A percentile compares a stretch with the other conserved stretches of the same genome.
These are phyloP conservation scores for Lamellibrachia luymesi DNA, from an alignment of 1,140 invertebrate species.

Conservation along the genomic window DNA sequence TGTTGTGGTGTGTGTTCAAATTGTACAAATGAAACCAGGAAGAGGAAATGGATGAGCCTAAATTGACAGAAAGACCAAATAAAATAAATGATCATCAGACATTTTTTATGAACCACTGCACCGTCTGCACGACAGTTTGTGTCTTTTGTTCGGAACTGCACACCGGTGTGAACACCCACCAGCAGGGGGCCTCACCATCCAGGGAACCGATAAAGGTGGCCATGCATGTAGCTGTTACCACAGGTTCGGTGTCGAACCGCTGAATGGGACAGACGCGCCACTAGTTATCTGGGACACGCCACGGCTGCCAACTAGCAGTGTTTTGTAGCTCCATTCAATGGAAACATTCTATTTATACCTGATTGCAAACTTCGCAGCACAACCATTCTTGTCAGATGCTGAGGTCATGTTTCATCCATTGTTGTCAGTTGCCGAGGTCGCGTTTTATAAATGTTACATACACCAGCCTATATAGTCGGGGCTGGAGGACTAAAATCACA, in stretches of 20 bases:
- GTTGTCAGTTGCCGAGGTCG: not conserved
- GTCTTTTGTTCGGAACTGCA: not conserved
- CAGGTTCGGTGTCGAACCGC: not conserved
- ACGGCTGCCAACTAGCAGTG: not conserved
- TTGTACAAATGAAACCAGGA: not conserved
- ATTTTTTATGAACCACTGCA: not conserved
- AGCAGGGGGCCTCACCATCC: not conserved
- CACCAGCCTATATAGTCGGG: not conserved
- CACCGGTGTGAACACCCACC: not conserved
- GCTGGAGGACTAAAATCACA: not conserved
- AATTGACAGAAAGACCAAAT: not conserved
- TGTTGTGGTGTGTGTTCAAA: not conserved
- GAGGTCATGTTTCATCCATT: too few relatives aligned
- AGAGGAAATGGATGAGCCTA: not conserved
- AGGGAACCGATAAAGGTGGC: not conserved
- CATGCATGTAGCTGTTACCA: not conserved
- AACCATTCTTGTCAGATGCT: not conserved
- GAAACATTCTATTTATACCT: not conserved
- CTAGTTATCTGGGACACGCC: not conserved
- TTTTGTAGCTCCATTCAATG: not conserved
- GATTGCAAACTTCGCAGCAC: not conserved
- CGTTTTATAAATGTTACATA: not conserved
- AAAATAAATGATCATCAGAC: not conserved
- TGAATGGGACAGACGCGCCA: not conserved
- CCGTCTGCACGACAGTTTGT: not conserved